A percentile compares a stretch with the other conserved stretches of the same genome.
phyloP scores from a whole-genome alignment of 1,140 invertebrate genomes.

The Cotesia glomerata region DNA sequence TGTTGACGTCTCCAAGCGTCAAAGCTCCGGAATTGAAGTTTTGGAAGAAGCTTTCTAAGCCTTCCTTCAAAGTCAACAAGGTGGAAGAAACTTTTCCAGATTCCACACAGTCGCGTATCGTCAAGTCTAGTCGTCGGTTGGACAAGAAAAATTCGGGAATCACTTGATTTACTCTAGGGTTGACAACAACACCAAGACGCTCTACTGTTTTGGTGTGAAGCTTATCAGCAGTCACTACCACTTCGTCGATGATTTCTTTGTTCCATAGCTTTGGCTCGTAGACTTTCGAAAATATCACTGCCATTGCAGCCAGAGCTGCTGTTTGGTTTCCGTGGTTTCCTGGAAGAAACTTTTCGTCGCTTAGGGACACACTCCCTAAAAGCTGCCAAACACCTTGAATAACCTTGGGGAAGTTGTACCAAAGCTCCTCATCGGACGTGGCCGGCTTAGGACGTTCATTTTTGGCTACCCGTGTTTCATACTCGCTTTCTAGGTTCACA shows the following conservation, averaged over 20 bases:
- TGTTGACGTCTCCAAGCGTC: constrained; percentile 32
- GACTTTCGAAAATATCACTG: constrained; percentile 51
- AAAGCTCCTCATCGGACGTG: constrained; percentile 40
- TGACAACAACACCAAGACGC: constrained; percentile 27
- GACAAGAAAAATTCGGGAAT: constrained; percentile 53
- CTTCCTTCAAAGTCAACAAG: constrained; percentile 41
- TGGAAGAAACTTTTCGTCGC: constrained; percentile 38
- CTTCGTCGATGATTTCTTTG: constrained; percentile 44
- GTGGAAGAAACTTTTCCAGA: constrained; percentile 43
- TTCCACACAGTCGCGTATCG: constrained; percentile 51
- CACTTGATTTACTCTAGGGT: constrained; percentile 44
- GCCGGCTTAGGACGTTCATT: constrained; percentile 30
- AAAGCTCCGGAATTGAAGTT: constrained; percentile 44
- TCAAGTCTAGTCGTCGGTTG: constrained; percentile 46
- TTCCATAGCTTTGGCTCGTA: constrained; percentile 49
- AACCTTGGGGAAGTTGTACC: constrained; percentile 49
- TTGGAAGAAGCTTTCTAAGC: constrained; percentile 46
- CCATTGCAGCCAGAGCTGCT: constrained; percentile 46
- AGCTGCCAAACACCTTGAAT: constrained; percentile 47
- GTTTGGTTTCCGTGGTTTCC: constrained; percentile 41
- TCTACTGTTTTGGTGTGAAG: constrained; percentile 46
- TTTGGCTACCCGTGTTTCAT: constrained; percentile 39
- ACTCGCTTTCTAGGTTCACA: constrained; percentile 42
- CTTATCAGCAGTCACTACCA: constrained; percentile 49
- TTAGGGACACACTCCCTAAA: constrained; percentile 34